Base-by-base conservation (phyloP, 1,140 invertebrate genomes). In the Venustaconcha ellipsiformis region DNA sequence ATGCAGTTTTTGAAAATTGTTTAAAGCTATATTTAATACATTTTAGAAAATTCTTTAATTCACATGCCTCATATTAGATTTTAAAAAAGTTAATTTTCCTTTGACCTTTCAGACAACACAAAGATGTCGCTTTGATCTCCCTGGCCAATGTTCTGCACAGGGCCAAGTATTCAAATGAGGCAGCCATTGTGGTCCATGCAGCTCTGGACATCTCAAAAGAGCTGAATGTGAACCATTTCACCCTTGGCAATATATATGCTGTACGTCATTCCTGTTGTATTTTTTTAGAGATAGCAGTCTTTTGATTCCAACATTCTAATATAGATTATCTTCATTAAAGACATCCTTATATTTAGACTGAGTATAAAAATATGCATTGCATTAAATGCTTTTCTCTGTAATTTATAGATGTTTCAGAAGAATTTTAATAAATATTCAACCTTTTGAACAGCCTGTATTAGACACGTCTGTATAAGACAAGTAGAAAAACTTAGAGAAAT, bases 91-190 rank as follows among this genome's bases (percentile, higher is more conserved):
- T 11, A 11, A 23, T 60, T 12, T 66, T 57, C 14, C 68, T 72
- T 57, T 71, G 70, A 37, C 75, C 64, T 82, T 83, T 92, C 93
- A 93, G 94, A 93, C 89, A 93, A 74, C 93, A 93, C 83, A 94
- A 94, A 87, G 95, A 96, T 89, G 93, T 96, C 76, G 93, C 95
- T 5, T 89, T 96, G 67, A 91, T 96, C 23, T 95, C 94, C 83
- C 88, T 96, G 80, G 95, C 94, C n/a, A 94, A 94, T 64, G 93
- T 96, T 83, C 90, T 97, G 12, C 95, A 96, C 81, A 92, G 94
- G 58, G 92, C 93, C 67, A 92, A 93, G 67, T 91, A 93, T 79
- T 93, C 93, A 15, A 93, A 93, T 77, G 95, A 97, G 89, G 95
- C 95, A 14, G 93, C 94, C 17, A 92, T 95, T 73, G 91, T 97